Evolutionary conservation across 2,888 invertebrate species (phyloP), one percentile per base, ranked within the genome.

Genomic region (Agonopterix alstromeriana): DNA sequence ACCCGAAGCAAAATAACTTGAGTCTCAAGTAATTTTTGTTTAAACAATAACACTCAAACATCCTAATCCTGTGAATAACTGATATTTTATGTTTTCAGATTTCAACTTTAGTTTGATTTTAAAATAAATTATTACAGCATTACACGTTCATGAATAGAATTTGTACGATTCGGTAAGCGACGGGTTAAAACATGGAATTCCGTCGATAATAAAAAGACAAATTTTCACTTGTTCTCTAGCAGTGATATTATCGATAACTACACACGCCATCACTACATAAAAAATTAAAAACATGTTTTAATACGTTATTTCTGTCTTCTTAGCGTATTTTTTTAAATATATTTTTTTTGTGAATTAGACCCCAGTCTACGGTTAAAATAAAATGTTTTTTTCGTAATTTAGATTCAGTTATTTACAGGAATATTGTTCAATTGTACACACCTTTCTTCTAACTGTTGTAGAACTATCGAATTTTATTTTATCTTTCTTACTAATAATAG

Each of bases 341-440:
- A 27, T 27, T 27, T 27, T 17, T 27, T 27, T 27, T 5, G 27
- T 27, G 7, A 56, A 46, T 35, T 49, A 54, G 51, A 46, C 48
- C 78, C 75, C 78, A 79, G 82, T 81, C 82, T 81, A 77, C 69
- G 73, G 72, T 67, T 38, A n/a, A 38, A 38, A 38, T 10, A 4
- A 10, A 38, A 42, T 42, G 8, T 63, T 60, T 53, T 49, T 49
- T 43, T 43, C 14, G 17, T 44, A 14, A 11, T 48, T 48, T 51
- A 49, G 45, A 54, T 65, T 77, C 84, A 83, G 85, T 85, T 87
- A 86, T 87, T 84, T 75, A 73, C 86, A 82, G 86, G 85, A 79
- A 51, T 55, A 52, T 65, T 64, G 62, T 27, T 27, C 27, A 27
- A 65, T 59, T 67, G 56, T 65, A 65, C 63, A 57, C 67, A 58